These are phyloP conservation scores for Caenorhabditis sulstoni DNA, from an alignment of 2,888 invertebrate species.

Conservation along the genomic window DNA sequence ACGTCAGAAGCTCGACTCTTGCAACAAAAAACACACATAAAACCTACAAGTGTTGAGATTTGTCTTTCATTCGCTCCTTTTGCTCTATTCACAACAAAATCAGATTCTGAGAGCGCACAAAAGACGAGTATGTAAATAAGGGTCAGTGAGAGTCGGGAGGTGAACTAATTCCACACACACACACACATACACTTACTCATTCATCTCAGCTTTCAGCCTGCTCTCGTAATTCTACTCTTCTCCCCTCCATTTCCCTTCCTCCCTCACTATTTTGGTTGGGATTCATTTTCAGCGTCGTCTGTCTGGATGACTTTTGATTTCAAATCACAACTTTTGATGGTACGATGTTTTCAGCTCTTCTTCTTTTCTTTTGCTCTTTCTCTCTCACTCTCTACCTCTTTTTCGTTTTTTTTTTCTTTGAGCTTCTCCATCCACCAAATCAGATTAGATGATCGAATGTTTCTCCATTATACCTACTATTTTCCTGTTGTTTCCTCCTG, in stretches of 20 bases:
- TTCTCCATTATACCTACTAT: constrained; percentile 57
- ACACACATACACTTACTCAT: constrained; percentile 24
- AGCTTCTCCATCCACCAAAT: constrained; percentile 28
- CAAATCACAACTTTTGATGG: no score
- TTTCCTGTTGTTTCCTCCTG: constrained; percentile 47
- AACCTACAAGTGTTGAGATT: no score
- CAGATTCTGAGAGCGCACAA: neutral
- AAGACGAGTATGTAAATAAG: constrained; percentile 17
- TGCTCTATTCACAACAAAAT: constrained; percentile 7
- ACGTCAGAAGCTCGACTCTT: no score
- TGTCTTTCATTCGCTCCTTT: no score
- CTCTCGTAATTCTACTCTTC: constrained; percentile 28
- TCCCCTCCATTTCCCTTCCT: constrained; percentile 9
- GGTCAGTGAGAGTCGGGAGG: neutral
- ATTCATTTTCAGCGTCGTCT: neutral
- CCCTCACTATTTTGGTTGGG: neutral
- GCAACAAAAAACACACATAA: no score
- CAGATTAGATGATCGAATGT: constrained; percentile 52
- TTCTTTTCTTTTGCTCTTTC: constrained; percentile 17
- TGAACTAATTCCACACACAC: constrained; percentile 39
- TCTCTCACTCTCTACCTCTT: constrained; percentile 11
- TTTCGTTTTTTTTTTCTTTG: constrained; percentile 17
- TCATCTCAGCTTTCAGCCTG: constrained; percentile 41
- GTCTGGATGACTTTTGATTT: constrained; percentile 4
- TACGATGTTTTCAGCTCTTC: neutral